A percentile compares a stretch with the other conserved stretches of the same genome.
phyloP scores from a whole-genome alignment of 2,797 vertebrate species.

The Cirrhinus molitorella region DNA sequence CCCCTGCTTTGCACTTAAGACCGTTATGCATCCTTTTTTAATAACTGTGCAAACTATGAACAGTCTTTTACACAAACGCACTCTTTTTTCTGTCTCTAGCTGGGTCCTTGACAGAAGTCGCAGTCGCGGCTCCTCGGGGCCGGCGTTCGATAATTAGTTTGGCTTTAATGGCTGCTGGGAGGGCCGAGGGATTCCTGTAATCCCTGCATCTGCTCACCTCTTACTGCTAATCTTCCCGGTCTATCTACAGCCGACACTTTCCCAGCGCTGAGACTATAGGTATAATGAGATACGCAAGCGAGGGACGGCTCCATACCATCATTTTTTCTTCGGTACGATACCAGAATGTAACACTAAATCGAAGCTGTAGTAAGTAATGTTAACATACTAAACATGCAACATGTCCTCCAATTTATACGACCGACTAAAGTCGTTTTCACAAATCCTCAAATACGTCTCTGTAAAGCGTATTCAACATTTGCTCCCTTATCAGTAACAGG shows the following conservation, averaged over 20 bases:
- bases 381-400: no score
- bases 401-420: no score
- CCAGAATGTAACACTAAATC: no score
- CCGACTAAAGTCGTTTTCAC: no score
- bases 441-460: no score
- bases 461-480: no score
- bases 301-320: no score
- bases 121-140: conserved; percentile 47
- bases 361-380: no score
- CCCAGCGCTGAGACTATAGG: conserved; percentile 46
- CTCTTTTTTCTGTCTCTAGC: not conserved
- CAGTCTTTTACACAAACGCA: conserved; percentile 2
- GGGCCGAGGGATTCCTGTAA: conserved; percentile 66
- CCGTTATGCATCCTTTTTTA: conserved; percentile 22
- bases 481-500: no score
- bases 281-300: conserved; percentile 56
- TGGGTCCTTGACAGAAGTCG: conserved; percentile 40
- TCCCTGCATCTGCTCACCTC: conserved; percentile 61
- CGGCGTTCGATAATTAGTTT: conserved; percentile 63
- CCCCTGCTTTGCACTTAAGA: conserved; percentile 22
- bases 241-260: conserved; percentile 59
- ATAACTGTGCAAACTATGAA: conserved; percentile 4
- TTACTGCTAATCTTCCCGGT: conserved; percentile 64
- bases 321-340: no score
- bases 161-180: conserved; percentile 60